These are phyloP conservation scores for Mellilla xanthometata DNA, from an alignment of 2,888 invertebrate species.

Conservation along the genomic window DNA sequence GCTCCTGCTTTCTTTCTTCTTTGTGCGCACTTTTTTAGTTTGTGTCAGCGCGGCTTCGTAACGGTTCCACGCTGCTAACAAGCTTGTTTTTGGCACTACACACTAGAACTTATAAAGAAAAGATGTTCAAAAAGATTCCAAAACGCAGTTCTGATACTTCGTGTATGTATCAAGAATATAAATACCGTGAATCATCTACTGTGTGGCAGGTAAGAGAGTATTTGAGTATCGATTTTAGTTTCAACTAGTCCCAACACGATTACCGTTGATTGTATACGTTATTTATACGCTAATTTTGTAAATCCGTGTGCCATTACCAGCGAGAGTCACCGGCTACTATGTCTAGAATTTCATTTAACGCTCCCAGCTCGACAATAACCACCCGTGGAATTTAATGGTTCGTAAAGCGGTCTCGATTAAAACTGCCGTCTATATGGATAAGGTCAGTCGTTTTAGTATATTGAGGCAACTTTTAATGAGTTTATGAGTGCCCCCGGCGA, in stretches of 20 bases:
- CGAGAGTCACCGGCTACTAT: slow-evolving; percentile 40
- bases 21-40: slow-evolving; percentile 26
- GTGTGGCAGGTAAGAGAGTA: background rate
- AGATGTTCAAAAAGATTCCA: no score
- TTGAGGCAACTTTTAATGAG: slow-evolving; percentile 76
- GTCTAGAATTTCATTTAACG: slow-evolving; percentile 70
- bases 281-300: slow-evolving; percentile 40
- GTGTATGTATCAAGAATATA: no score
- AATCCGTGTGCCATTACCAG: slow-evolving; percentile 44
- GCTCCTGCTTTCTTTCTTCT: slow-evolving; percentile 24
- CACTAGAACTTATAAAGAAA: no score
- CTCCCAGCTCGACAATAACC: slow-evolving; percentile 73
- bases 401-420: slow-evolving; percentile 76
- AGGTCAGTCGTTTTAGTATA: slow-evolving; percentile 67
- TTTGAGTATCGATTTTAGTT: slow-evolving; percentile 26
- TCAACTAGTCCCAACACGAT: slow-evolving; percentile 13
- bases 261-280: slow-evolving; percentile 29
- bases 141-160: no score
- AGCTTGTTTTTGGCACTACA: no score
- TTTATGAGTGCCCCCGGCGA: slow-evolving; percentile 63
- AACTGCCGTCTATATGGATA: slow-evolving; percentile 71
- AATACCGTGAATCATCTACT: no score
- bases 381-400: slow-evolving; percentile 70
- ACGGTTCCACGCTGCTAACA: slow-evolving; percentile 13
- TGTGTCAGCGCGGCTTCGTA: slow-evolving; percentile 23